Percentiles rank a stretch among this genome's conserved stretches.
phyloP scores from a whole-genome alignment of 2,888 invertebrate species.

The Eumerus sabulonum region DNA sequence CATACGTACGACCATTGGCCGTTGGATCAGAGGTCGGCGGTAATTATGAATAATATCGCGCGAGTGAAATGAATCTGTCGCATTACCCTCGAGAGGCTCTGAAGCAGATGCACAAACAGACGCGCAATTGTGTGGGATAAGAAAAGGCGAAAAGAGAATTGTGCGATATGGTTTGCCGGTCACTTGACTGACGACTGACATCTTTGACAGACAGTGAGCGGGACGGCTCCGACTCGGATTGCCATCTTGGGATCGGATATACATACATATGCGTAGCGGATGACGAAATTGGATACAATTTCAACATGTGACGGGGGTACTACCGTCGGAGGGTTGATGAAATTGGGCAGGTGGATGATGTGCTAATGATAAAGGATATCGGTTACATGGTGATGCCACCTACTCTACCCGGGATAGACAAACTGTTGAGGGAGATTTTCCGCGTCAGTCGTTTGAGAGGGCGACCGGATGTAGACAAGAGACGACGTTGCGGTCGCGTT shows the following conservation, averaged over 20 bases:
- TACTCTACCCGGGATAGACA: no score
- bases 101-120: no score
- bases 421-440: not conserved
- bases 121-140: no score
- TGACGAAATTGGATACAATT: constrained; percentile 52
- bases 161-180: constrained; percentile 23
- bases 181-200: constrained; percentile 52
- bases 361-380: constrained; percentile 22
- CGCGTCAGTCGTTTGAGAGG: not conserved
- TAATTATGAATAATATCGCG: constrained; percentile 42
- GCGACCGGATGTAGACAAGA: no score
- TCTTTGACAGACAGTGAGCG: constrained; percentile 40
- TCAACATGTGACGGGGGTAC: constrained; percentile 19
- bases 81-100: no score
- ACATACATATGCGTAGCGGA: not conserved
- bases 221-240: constrained; percentile 11
- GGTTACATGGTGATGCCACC: not conserved
- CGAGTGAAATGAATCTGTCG: no score
- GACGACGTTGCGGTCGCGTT: no score
- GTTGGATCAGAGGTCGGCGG: constrained; percentile 36
- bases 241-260: constrained; percentile 18
- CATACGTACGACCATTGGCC: not conserved
- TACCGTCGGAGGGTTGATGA: not conserved
- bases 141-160: not conserved
- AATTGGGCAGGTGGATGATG: constrained; percentile 32